Percentiles rank a stretch among this genome's conserved stretches.
Conservation (phyloP, 2,797 vertebrate species). For the Uromys caudimaculatus region DNA sequence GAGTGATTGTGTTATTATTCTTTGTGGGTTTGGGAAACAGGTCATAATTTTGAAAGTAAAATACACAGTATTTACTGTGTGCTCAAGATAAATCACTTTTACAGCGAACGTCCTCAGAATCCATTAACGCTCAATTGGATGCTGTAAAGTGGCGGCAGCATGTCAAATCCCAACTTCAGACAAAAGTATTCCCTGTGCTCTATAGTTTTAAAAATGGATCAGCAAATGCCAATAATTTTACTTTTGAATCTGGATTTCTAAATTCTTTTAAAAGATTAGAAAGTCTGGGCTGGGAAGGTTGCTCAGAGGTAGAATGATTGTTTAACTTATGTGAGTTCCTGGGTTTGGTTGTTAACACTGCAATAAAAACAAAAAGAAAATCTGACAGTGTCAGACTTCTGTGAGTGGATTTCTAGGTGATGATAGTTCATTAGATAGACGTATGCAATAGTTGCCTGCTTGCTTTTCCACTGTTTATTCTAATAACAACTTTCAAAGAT, state of each 20-base stretch:
- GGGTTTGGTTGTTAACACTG: not conserved
- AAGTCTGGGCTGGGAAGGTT: not conserved
- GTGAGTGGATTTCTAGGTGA: not conserved
- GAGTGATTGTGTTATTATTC: constrained; percentile 61
- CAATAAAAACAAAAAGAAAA: not conserved
- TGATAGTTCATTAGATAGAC: constrained; percentile 24
- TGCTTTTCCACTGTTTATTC: constrained; percentile 33
- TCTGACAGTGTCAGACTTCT: not conserved
- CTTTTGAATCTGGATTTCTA: constrained; percentile 30
- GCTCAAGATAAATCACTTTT: constrained; percentile 68
- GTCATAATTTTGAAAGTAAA: constrained; percentile 65
- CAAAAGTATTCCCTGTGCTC: constrained; percentile 27
- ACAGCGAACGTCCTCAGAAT: constrained; percentile 50
- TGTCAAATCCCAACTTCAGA: constrained; percentile 37
- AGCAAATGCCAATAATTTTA: constrained; percentile 31
- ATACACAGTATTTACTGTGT: constrained; percentile 40
- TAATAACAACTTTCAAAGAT: constrained; percentile 38
- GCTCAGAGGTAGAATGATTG: not conserved
- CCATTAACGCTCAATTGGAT: constrained; percentile 59
- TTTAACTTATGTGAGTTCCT: not conserved
- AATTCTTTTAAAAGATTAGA: constrained; percentile 57
- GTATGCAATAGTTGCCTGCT: not conserved
- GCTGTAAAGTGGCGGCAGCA: not conserved
- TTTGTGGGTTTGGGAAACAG: constrained; percentile 58
- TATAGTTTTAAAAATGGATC: constrained; percentile 31